Base-by-base conservation (phyloP, 2,797 vertebrate genomes). In the Lutjanus campechanus region DNA sequence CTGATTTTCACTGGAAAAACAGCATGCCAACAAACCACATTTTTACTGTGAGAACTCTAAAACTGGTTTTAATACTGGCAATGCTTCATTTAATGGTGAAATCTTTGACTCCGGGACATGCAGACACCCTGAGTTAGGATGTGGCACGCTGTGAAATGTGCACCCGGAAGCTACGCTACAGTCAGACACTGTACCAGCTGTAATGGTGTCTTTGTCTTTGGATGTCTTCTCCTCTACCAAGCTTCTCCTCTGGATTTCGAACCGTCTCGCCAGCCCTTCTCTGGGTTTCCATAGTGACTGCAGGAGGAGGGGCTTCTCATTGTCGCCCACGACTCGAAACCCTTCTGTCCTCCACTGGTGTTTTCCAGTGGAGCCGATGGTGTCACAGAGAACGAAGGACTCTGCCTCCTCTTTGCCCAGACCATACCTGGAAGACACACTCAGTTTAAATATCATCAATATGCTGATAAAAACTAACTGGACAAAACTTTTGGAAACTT, bases 211-310 rank as follows among this genome's bases (percentile, higher is more conserved):
- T 87, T 92, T 93, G 61, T 96, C 96, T 85, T 81, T 93, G 70
- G 94, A 92, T 0, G 87, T 89, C 86, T 92, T 93, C 89, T 96
- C 95, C 66, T 96, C 96, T 13, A 96, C 91, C 0, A 47, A 89
- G 67, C 92, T 91, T 72, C 91, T 93, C 65, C 75, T 91, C 85
- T 96, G 95, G 86, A 96, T 96, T 86, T 96, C 96, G n/a, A 96
- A 96, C 1, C 96, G 92, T 22, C 96, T 90, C 0, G 93, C 93
- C 74, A 96, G 93, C 13, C 96, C 96, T 50, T 96, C 96, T 76
- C 93, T 94, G 59, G 96, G 96, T 92, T 96, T 96, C 96, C 96
- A 96, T 40, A 96, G 93, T 0, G 96, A 95, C 90, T 96, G 96
- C 55, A 96, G 88, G 68, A 96, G 94, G 77, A 96, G 95, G 19